Conservation (phyloP, 2,113 vertebrate genomes). For the Oryctolagus cuniculus region DNA sequence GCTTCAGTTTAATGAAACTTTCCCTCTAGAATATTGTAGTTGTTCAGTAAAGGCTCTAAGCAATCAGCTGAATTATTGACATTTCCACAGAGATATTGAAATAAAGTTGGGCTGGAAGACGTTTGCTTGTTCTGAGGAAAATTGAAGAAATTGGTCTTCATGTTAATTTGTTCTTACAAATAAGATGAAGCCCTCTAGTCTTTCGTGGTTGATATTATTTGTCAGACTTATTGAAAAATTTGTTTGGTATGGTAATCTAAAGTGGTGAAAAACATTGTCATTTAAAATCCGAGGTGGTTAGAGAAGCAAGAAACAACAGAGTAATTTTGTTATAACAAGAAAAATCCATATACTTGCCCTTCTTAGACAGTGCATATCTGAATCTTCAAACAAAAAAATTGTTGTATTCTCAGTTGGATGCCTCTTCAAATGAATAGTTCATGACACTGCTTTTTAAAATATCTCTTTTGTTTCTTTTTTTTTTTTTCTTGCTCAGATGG, state of each 20-base stretch:
- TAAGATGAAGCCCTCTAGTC: slow-evolving; percentile 67
- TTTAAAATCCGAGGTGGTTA: slow-evolving; percentile 65
- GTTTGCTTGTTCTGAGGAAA: not conserved
- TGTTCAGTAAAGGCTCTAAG: not conserved
- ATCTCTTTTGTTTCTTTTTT: not conserved
- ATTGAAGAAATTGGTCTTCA: slow-evolving; percentile 50
- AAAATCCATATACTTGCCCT: slow-evolving; percentile 54
- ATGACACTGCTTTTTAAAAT: slow-evolving; percentile 43
- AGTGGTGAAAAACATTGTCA: slow-evolving; percentile 72
- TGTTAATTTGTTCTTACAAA: slow-evolving; percentile 73
- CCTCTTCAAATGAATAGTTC: not conserved
- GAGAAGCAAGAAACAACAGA: slow-evolving; percentile 30
- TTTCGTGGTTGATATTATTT: slow-evolving; percentile 75
- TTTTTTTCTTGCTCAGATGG: slow-evolving; percentile 13
- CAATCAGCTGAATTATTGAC: not conserved
- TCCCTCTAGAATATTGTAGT: not conserved
- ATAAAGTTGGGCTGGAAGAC: slow-evolving; percentile 44
- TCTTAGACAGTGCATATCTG: not conserved
- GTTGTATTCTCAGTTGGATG: not conserved
- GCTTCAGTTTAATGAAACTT: not conserved
- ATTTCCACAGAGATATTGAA: not conserved
- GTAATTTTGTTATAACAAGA: slow-evolving; percentile 61
- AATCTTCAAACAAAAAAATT: not conserved
- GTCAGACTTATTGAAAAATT: slow-evolving; percentile 73
- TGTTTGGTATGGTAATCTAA: slow-evolving; percentile 66